Evolutionary conservation across 2,797 vertebrate genomes (phyloP), one percentile per base, ranked within the genome.

Genomic region (Prunella strophiata): DNA sequence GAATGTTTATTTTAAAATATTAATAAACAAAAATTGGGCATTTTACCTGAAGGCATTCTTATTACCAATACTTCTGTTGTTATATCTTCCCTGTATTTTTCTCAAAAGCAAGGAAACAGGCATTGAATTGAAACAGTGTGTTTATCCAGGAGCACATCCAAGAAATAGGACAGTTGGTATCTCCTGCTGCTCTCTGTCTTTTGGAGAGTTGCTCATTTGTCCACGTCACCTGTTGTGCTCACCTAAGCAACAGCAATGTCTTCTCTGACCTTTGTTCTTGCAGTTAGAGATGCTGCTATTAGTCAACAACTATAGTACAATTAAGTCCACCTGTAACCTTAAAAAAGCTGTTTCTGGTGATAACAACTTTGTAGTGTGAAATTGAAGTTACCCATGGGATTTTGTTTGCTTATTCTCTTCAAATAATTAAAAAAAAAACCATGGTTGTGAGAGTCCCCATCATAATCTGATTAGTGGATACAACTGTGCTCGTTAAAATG

Each of bases 191-290:
- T 73, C 79, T 86, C 42, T 88, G 40, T 91, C 66, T 83, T 79
- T 74, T 30, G 36, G 47, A 50, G 73, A 91, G 87, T 76, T 70
- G 42, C 11, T 72, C 34, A 10, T 94, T 94, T 94, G n/a, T 58
- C 85, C 27, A 4, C 9, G 1, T 96, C 38, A 48, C 50, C 85
- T 92, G 59, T 96, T 15, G 14, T 89, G 62, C 63, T 94, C 87
- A 87, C 80, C 65, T 94, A 45, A 93, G 89, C 68, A 77, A 63
- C 87, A 89, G 78, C 36, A 83, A 54, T 88, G 42, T 86, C 81
- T 88, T 83, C 63, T 85, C 84, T 97, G 82, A 96, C 71, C 75
- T 70, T 95, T 96, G 52, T 59, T 84, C 91, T 89, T 85, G 80
- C 88, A 93, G 65, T 96, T 97, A 94, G 86, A 88, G 85, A 71